Evolutionary conservation across 2,113 vertebrate species (phyloP).

Genomic region (Theristicus caerulescens): DNA sequence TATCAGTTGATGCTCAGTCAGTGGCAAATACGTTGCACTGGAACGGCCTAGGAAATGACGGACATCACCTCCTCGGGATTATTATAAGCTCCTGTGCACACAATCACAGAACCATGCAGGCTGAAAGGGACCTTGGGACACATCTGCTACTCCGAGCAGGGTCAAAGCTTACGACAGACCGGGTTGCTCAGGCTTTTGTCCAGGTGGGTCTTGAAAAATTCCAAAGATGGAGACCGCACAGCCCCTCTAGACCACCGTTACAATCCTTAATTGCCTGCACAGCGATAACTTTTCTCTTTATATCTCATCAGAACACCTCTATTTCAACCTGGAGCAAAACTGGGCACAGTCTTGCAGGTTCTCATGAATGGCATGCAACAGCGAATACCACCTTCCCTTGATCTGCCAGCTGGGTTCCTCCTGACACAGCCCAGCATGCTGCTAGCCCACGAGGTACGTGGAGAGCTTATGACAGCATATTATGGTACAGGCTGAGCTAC

Average conservation of each 20-base stretch:
- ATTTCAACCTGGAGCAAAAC: background rate
- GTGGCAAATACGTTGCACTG: background rate
- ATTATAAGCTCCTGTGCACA: background rate
- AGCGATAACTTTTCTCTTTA: background rate
- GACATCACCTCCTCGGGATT: background rate
- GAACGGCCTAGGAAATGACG: background rate
- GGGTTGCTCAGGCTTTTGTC: background rate
- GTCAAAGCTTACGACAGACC: background rate
- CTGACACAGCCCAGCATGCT: background rate
- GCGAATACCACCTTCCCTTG: background rate
- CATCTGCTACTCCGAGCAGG: background rate
- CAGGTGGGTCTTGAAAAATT: background rate
- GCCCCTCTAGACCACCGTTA: background rate
- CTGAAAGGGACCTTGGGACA: background rate
- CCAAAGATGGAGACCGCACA: background rate
- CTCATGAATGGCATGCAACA: rapidly evolving
- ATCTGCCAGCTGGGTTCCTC: background rate
- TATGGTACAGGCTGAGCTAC: background rate
- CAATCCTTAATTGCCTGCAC: background rate
- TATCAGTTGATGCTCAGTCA: background rate
- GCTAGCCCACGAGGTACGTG: background rate
- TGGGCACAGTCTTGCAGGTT: background rate
- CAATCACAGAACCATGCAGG: background rate
- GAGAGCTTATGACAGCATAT: rapidly evolving
- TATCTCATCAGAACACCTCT: background rate